phyloP scores from a whole-genome alignment of 2,113 vertebrate species.

The Desmodus rotundus region DNA sequence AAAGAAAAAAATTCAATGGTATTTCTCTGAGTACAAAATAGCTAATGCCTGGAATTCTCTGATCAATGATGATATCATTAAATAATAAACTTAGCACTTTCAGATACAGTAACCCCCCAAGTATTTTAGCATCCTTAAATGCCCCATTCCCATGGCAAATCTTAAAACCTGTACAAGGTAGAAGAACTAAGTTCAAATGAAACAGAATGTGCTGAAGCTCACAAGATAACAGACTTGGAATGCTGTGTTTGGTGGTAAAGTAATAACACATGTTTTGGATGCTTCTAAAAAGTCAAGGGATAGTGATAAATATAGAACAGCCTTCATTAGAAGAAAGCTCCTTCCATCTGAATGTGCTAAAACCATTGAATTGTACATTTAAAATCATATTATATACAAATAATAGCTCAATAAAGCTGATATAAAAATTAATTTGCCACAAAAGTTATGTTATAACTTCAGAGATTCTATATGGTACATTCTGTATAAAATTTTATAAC shows the following conservation, averaged over 20 bases:
- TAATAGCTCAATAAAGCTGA: too few relatives aligned
- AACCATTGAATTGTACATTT: too few relatives aligned
- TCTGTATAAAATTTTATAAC: background rate
- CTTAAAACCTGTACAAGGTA: background rate
- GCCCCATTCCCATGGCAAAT: background rate
- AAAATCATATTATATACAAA: too few relatives aligned
- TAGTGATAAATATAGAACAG: background rate
- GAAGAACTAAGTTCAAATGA: background rate
- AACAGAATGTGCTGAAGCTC: background rate
- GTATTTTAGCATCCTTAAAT: background rate
- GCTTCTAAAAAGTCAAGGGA: background rate
- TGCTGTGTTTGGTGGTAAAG: background rate
- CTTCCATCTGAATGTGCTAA: background rate
- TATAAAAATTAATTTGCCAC: slow-evolving; percentile 8
- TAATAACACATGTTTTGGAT: background rate
- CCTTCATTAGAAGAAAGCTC: background rate
- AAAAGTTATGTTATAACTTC: background rate
- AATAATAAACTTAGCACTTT: slow-evolving; percentile 3
- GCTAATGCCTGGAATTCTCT: background rate
- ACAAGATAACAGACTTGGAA: background rate
- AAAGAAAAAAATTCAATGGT: background rate
- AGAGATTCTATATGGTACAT: background rate
- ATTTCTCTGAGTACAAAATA: slow-evolving; percentile 23
- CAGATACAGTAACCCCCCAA: background rate
- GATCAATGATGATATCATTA: background rate